These are phyloP conservation scores for Etia nguti DNA, from an alignment of 2,113 vertebrate genomes.

Conservation along the genomic window DNA sequence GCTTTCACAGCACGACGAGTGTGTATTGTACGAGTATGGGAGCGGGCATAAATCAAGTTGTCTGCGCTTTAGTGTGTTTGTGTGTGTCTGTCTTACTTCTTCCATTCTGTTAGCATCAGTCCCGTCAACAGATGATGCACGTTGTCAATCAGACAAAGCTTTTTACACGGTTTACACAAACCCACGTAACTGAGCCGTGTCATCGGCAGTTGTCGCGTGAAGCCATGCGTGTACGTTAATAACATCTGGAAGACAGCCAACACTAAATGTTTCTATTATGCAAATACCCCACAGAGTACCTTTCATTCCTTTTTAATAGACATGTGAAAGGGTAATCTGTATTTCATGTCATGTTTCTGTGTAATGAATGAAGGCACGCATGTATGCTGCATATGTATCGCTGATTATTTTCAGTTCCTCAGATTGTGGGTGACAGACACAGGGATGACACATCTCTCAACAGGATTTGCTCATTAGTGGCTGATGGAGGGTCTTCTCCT, in stretches of 20 bases:
- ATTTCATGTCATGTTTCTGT: not conserved
- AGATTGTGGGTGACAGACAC: not conserved
- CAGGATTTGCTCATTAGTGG: not conserved
- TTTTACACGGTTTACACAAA: not conserved
- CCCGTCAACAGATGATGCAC: accelerated
- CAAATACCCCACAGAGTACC: not conserved
- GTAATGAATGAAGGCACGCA: accelerated
- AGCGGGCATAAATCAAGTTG: not conserved
- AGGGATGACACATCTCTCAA: not conserved
- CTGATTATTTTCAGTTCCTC: not conserved
- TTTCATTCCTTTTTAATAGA: not conserved
- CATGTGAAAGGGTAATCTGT: not conserved
- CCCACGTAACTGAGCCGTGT: not conserved
- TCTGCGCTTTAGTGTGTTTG: not conserved
- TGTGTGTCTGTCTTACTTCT: not conserved
- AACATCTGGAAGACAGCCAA: not conserved
- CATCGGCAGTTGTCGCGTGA: not conserved
- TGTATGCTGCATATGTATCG: not conserved
- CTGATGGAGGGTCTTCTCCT: not conserved
- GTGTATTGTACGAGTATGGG: accelerated
- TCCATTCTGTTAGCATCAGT: not conserved
- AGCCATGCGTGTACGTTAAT: not conserved
- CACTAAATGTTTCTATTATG: not conserved
- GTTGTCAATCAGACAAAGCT: not conserved
- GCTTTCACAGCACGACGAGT: not conserved